A percentile compares a stretch with the other conserved stretches of the same genome.
phyloP scores from a whole-genome alignment of 2,888 invertebrate genomes.

The Epirrhoe tristata region DNA sequence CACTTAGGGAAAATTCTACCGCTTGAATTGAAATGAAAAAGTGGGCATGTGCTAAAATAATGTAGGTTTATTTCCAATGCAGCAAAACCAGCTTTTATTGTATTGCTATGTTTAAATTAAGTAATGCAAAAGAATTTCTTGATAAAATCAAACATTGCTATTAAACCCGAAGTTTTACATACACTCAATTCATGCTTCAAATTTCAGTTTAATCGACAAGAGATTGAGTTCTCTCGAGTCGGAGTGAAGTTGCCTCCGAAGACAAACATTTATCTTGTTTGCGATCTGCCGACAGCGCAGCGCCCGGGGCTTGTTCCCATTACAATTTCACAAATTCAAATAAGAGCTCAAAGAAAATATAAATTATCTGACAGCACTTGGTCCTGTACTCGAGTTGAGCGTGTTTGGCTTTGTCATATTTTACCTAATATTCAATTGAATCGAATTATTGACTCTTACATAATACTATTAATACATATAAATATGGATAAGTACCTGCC shows the following conservation, averaged over 20 bases:
- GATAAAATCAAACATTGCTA: too few species aligned
- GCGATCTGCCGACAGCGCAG: conserved; percentile 7
- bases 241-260: conserved; percentile 1
- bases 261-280: conserved; percentile 17
- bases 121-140: too few species aligned
- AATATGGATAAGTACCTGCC: background rate
- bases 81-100: too few species aligned
- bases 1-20: background rate
- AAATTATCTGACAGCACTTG: background rate
- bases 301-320: conserved; percentile 3
- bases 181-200: background rate
- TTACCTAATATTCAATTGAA: background rate
- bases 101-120: too few species aligned
- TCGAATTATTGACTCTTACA: too few species aligned
- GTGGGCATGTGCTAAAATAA: too few species aligned
- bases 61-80: too few species aligned
- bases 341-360: conserved; percentile 3
- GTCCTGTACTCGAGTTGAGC: background rate
- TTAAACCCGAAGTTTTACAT: background rate
- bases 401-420: background rate
- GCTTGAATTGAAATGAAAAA: too few species aligned
- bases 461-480: too few species aligned
- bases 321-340: conserved; percentile 17
- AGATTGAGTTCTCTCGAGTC: conserved; percentile 5
- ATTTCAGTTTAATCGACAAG: conserved; percentile 6